Base-by-base conservation (phyloP, 2,888 invertebrate species). In the Abscondita cerata region DNA sequence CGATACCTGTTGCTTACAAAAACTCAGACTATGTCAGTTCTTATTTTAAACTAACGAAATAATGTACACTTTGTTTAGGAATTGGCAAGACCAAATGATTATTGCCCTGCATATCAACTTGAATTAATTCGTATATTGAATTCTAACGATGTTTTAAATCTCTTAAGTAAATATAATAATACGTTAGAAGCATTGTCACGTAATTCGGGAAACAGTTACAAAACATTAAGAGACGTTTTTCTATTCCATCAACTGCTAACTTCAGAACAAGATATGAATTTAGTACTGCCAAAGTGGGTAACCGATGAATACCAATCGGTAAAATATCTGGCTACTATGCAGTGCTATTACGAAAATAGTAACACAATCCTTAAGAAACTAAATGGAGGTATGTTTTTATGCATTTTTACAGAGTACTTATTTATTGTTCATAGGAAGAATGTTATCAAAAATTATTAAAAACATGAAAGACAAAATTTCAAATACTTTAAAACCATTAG, bases 281-380 rank as follows among this genome's bases (percentile, higher is more conserved):
- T 81, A 12, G 61, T 71, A 1, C 67, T 82, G 13, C 83, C 83
- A 1, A 65, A 71, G 11, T 83, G 83, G 83, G 75, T 80, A 0
- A 58, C 68, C 1, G 67, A 70, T n/a, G 72, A 81, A 25, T 79
- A 75, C 61, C 76, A 76, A 5, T 52, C 73, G 33, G 65, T 75
- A 54, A 67, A 73, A 12, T 74, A 70, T 3, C 73, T 68, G 8
- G 62, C 73, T 0, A 58, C 77, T 15, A 68, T 78, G 11, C 25
- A 48, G 31, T 25, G 20, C n/a, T 19, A 13, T 31, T 31, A 4
- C 31, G 72, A 75, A 16, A 75, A 69, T 68, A 73, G 70, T 52
- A 76, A 70, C 52, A 67, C 61, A 1, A 19, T 46, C 25, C 69
- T 74, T 57, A 75, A 68, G 62, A 69, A 66, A 58, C 69, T 81